These are phyloP conservation scores for Premnoplex brunnescens DNA, from an alignment of 2,797 vertebrate species.

Conservation along the genomic window DNA sequence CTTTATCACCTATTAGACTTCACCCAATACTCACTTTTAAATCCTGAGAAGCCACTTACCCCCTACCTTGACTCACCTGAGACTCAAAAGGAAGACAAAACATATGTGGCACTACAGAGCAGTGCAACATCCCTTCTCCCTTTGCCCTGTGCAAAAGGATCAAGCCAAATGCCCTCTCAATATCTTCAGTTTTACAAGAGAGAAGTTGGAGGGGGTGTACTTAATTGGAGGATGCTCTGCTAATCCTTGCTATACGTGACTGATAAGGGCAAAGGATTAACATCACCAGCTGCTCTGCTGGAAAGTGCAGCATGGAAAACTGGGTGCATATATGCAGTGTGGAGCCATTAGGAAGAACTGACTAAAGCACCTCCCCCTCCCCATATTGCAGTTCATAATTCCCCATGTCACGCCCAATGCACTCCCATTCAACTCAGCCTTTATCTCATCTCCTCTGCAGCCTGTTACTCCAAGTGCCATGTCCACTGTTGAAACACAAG, in stretches of 20 bases:
- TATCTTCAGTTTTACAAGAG: neutral
- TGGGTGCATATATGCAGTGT: conserved; percentile 43
- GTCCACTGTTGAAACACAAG: neutral
- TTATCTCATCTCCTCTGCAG: neutral
- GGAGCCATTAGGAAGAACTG: conserved; percentile 20
- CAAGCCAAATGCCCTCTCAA: neutral
- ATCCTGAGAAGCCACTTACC: neutral
- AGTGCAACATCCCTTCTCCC: neutral
- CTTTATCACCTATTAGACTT: neutral
- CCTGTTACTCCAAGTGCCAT: neutral
- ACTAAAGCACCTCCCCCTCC: neutral
- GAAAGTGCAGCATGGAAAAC: conserved; percentile 18
- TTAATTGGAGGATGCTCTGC: neutral
- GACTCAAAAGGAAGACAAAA: neutral
- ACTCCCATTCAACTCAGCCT: neutral
- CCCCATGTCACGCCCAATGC: neutral
- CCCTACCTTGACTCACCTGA: neutral
- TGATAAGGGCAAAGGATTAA: neutral
- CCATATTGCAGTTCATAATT: neutral
- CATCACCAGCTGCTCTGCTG: conserved; percentile 31
- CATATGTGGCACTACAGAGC: neutral
- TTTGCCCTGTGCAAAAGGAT: neutral
- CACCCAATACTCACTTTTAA: neutral
- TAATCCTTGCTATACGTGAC: neutral
- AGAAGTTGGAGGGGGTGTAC: neutral